Conservation (phyloP, 2,797 vertebrate species). For the Eupleurogrammus muticus region DNA sequence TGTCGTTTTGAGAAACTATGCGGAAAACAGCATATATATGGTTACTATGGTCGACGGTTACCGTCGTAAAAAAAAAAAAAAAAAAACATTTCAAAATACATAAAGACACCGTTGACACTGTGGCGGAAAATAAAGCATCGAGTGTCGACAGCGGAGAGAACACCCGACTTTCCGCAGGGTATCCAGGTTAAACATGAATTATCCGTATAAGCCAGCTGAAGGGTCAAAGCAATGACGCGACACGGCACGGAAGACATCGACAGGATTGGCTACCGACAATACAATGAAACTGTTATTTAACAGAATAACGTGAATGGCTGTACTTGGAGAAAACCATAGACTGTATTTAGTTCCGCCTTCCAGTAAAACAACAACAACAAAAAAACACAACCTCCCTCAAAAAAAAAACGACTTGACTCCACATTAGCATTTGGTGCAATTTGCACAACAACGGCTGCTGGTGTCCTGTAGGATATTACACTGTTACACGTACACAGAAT, state of each 20-base stretch:
- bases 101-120: neutral
- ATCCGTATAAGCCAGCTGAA: conserved; percentile 79
- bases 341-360: conserved; percentile 17
- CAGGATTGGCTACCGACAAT: neutral
- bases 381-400: conserved; percentile 71
- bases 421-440: conserved; percentile 74
- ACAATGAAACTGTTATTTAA: conserved; percentile 2
- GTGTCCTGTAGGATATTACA: neutral
- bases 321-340: neutral
- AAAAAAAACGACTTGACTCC: conserved; percentile 45
- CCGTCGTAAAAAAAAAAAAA: conserved; percentile 30
- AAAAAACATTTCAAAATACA: conserved; percentile 29
- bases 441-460: conserved; percentile 45
- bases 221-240: conserved; percentile 87
- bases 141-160: conserved; percentile 3
- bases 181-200: conserved; percentile 81
- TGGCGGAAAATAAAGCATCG: neutral
- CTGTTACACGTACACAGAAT: neutral
- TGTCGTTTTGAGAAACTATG: neutral
- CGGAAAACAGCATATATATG: neutral
- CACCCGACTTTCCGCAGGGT: conserved; percentile 34
- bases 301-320: neutral
- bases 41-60: conserved; percentile 4
- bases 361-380: conserved; percentile 1
- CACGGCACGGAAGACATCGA: conserved; percentile 42